These are phyloP conservation scores for Zoanthus gigantus DNA, from an alignment of 92 coral and sea anemone genomes.

Conservation along the genomic window DNA sequence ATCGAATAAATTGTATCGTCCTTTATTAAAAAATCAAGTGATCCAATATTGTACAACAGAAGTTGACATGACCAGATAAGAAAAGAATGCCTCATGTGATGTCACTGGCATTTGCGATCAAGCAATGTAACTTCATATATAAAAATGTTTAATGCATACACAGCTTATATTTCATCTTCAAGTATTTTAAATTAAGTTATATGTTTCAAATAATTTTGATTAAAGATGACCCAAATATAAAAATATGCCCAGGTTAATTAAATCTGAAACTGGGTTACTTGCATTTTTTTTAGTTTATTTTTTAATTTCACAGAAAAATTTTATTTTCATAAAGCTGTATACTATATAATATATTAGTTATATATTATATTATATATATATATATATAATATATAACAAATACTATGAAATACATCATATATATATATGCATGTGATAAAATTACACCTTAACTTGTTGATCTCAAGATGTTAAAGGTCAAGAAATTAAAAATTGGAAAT, in stretches of 20 bases:
- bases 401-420: background rate
- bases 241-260: constrained; percentile 3
- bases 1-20: background rate
- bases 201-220: constrained; percentile 1
- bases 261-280: constrained; percentile 1
- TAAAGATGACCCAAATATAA: constrained; percentile 5
- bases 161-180: background rate
- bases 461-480: constrained; percentile 2
- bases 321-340: background rate
- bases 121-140: background rate
- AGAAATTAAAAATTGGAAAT: constrained; percentile 1
- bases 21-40: background rate
- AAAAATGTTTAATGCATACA: background rate
- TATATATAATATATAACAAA: background rate
- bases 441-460: constrained; percentile 4
- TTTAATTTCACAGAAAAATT: constrained; percentile 1
- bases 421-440: constrained; percentile 1
- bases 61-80: background rate
- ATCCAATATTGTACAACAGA: background rate
- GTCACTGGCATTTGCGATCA: background rate
- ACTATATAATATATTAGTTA: background rate
- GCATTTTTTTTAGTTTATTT: background rate
- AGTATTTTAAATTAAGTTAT: background rate
- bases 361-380: background rate
- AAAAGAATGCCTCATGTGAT: background rate